Base-by-base conservation (phyloP, 2,797 vertebrate genomes). In the Danio tinwini region DNA sequence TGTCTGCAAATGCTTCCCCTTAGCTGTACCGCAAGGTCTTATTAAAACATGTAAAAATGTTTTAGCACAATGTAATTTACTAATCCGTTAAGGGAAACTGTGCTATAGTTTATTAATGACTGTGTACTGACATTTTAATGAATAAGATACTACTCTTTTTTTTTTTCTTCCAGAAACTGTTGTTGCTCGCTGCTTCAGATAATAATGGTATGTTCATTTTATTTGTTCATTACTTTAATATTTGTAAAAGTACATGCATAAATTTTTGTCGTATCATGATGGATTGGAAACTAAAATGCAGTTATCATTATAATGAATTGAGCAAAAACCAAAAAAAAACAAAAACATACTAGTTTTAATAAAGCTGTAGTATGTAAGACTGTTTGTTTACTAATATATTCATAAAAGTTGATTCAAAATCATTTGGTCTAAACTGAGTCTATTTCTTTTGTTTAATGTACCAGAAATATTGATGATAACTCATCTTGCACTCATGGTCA, bases 161-260 rank as follows among this genome's bases (percentile, higher is more conserved):
- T 70, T 76, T 17, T 58, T 37, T 10, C 17, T n/a, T 14, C n/a
- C 79, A 81, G 82, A 59, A 65, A 11, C 69, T 67, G 64, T 40
- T 65, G 69, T 74, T 49, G 13, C 56, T 49, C 13, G 47, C 39
- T 81, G 42, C 42, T 63, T 62, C n/a, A 74, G 10, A 52, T 50
- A 74, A 71, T 50, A 39, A 86, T 86, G 84, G 84, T 84, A 84
- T 61, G 84, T 80, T 62, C 10, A 17, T 67, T 83, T 37, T 1
- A 42, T 61, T 65, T 77, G 14, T 6, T 69, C 44, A 21, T 42
- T 42, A 13, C 4, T 76, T 8, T 76, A 44, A 17, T 13, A 55
- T 8, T 7, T 56, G 7, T 61, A 17, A 44, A 39, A 14, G 13
- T 5, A 71, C 53, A 12, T 45, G 6, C 39, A 45, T 42, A 39